phyloP scores from a whole-genome alignment of 2,113 vertebrate species.

The Uropsilus gracilis region DNA sequence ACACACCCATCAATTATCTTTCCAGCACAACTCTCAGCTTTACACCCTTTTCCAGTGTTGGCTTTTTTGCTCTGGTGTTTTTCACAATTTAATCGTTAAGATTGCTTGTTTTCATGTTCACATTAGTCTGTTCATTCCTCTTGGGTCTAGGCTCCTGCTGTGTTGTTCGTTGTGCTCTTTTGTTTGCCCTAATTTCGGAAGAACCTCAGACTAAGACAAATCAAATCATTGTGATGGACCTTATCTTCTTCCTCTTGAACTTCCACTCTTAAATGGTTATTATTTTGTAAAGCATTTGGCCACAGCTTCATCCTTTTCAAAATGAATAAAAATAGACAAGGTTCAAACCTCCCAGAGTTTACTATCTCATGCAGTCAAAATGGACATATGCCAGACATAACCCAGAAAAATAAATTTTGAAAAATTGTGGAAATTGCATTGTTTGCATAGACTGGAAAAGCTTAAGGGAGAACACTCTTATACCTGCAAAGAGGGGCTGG shows the following conservation, averaged over 20 bases:
- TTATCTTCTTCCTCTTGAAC: neutral
- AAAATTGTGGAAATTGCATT: constrained; percentile 42
- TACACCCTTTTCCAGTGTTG: neutral
- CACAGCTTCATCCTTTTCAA: neutral
- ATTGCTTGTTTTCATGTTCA: neutral
- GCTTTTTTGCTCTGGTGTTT: neutral
- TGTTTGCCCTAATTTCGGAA: neutral
- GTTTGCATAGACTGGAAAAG: neutral
- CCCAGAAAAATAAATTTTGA: neutral
- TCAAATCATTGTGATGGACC: neutral
- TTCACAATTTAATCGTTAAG: neutral
- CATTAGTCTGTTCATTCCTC: constrained; percentile 23
- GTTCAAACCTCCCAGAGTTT: neutral
- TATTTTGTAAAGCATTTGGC: neutral
- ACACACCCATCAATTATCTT: too few species aligned
- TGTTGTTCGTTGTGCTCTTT: neutral
- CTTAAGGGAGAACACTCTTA: neutral
- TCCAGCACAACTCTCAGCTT: neutral
- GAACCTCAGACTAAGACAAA: neutral
- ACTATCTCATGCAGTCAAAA: neutral
- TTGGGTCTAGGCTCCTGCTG: neutral
- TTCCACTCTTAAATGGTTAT: neutral
- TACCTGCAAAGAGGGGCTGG: too few species aligned
- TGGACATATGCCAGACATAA: neutral
- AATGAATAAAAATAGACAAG: constrained; percentile 43